Conservation (phyloP, 2,113 vertebrate species). For the Trogon melanurus region DNA sequence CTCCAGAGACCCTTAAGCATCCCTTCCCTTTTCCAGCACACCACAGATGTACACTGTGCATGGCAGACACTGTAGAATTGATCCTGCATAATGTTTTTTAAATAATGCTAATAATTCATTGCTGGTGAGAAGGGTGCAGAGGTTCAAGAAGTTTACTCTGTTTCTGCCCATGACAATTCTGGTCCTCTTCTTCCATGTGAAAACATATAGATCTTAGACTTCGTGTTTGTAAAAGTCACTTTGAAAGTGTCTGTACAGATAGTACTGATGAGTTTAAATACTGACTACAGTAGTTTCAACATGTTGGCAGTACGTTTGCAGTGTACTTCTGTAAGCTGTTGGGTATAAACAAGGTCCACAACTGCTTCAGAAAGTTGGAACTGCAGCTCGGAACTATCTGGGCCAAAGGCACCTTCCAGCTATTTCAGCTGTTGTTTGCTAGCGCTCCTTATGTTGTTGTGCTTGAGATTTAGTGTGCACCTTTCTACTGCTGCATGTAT, state of each 20-base stretch:
- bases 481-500: neutral
- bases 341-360: neutral
- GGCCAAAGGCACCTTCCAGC: neutral
- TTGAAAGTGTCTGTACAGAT: neutral
- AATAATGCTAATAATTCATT: neutral
- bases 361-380: neutral
- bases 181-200: neutral
- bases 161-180: neutral
- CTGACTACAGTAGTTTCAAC: neutral
- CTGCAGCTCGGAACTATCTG: neutral
- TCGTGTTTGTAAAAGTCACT: neutral
- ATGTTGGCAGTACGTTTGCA: neutral
- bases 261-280: neutral
- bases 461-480: neutral
- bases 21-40: neutral
- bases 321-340: neutral
- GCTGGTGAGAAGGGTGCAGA: neutral
- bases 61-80: fast-evolving
- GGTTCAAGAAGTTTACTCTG: neutral
- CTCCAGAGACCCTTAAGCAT: neutral
- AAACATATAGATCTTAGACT: neutral
- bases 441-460: neutral
- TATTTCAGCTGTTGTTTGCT: neutral
- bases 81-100: neutral
- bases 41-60: neutral